A percentile compares a stretch with the other conserved stretches of the same genome.
Conservation (phyloP, 2,797 vertebrate species). For the Ciconia nigra region DNA sequence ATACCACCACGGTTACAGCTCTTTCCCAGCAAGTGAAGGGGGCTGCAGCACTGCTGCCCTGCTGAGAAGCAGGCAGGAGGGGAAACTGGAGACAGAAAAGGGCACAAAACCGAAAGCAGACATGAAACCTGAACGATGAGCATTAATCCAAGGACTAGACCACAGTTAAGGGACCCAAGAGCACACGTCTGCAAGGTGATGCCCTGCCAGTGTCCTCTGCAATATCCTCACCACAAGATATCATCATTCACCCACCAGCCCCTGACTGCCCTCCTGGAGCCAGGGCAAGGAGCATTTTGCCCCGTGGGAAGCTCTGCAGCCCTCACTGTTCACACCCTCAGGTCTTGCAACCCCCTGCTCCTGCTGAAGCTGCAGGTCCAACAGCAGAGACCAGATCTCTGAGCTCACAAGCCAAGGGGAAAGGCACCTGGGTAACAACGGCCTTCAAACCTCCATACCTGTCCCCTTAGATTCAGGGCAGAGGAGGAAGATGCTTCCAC, state of each 20-base stretch:
- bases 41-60: neutral
- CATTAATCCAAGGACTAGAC: neutral
- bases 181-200: neutral
- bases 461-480: neutral
- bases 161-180: neutral
- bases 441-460: no score
- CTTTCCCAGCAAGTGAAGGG: neutral
- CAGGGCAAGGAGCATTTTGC: neutral
- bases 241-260: neutral
- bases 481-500: neutral
- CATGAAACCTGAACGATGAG: neutral
- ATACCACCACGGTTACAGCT: neutral
- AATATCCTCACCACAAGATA: neutral
- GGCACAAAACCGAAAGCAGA: neutral
- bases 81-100: neutral
- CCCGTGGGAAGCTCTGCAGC: neutral
- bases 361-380: neutral
- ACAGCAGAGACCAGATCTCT: neutral
- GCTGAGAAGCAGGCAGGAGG: neutral
- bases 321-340: neutral
- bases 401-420: neutral
- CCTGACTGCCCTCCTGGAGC: neutral
- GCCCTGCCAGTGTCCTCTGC: neutral
- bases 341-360: neutral
- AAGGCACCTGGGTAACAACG: fast-evolving